Percentiles rank a stretch among this genome's conserved stretches.
Evolutionary conservation across 2,888 invertebrate genomes (phyloP).

Genomic region (Apocheima hispidaria): DNA sequence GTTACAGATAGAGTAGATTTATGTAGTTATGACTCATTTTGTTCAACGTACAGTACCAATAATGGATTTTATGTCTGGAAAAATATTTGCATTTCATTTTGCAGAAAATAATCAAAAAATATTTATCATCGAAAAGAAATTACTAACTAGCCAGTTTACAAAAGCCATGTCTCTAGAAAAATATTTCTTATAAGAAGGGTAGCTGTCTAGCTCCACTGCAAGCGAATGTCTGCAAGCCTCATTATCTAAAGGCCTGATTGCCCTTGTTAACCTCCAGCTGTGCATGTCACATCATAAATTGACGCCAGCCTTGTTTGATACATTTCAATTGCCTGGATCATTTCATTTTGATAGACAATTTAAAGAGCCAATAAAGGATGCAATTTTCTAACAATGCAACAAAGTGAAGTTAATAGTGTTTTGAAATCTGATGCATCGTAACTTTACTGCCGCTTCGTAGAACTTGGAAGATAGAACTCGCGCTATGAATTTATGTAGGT

Average conservation of each 20-base stretch:
- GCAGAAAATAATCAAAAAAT: too few relatives aligned
- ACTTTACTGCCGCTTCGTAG: not conserved
- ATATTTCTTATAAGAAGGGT: not conserved
- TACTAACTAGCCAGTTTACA: too few relatives aligned
- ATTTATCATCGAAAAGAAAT: too few relatives aligned
- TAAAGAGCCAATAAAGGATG: constrained; percentile 41
- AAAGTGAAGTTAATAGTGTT: constrained; percentile 37
- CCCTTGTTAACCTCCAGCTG: constrained; percentile 72
- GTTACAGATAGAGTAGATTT: too few relatives aligned
- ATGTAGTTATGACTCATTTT: too few relatives aligned
- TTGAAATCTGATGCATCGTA: constrained; percentile 9
- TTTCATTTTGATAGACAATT: constrained; percentile 61
- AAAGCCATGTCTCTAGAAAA: too few relatives aligned
- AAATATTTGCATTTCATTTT: too few relatives aligned
- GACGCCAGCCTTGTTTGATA: constrained; percentile 70
- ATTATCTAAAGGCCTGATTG: constrained; percentile 76
- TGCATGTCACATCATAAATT: constrained; percentile 76
- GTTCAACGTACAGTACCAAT: too few relatives aligned
- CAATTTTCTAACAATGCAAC: constrained; percentile 33
- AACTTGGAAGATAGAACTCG: not conserved
- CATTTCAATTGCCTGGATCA: constrained; percentile 74
- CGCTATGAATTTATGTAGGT: constrained; percentile 1
- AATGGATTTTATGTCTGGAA: too few relatives aligned
- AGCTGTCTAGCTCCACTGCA: constrained; percentile 15
- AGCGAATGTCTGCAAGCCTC: constrained; percentile 50